phyloP scores from a whole-genome alignment of 2,888 invertebrate species.

The Anaspis maculata region DNA sequence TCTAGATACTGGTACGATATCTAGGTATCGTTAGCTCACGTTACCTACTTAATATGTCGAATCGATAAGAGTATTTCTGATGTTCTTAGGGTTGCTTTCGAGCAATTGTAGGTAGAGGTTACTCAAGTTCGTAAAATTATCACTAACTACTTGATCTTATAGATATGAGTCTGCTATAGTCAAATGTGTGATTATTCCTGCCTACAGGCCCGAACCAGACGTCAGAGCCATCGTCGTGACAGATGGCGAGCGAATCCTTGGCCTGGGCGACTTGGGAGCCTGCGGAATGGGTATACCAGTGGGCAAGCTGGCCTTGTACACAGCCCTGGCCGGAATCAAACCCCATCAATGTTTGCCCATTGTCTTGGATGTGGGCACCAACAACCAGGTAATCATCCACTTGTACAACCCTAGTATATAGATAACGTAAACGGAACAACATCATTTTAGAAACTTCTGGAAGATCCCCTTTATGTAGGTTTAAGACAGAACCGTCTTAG shows the following conservation, averaged over 20 bases:
- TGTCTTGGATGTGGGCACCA: constrained; percentile 89
- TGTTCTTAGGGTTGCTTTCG: too few relatives aligned
- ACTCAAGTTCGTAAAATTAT: too few relatives aligned
- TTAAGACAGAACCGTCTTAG: constrained; percentile 75
- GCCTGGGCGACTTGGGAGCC: constrained; percentile 92
- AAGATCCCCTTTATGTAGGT: constrained; percentile 94
- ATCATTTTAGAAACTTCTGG: constrained; percentile 58
- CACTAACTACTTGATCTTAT: too few relatives aligned
- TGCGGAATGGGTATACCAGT: constrained; percentile 99
- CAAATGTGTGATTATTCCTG: too few relatives aligned
- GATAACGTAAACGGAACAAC: neutral
- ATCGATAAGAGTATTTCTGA: too few relatives aligned
- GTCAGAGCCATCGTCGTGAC: constrained; percentile 88
- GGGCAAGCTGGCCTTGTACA: constrained; percentile 92
- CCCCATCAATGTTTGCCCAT: constrained; percentile 93
- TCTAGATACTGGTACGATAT: too few relatives aligned
- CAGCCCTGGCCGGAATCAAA: constrained; percentile 93
- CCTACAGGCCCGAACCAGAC: constrained; percentile 72
- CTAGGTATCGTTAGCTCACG: too few relatives aligned
- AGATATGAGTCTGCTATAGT: too few relatives aligned
- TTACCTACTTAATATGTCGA: too few relatives aligned
- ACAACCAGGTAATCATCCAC: constrained; percentile 61
- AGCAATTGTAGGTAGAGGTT: too few relatives aligned
- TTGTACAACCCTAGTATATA: too few relatives aligned
- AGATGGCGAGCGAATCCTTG: constrained; percentile 94